Evolutionary conservation across 2,888 invertebrate species (phyloP).

Genomic region (Cheilosia pagana): DNA sequence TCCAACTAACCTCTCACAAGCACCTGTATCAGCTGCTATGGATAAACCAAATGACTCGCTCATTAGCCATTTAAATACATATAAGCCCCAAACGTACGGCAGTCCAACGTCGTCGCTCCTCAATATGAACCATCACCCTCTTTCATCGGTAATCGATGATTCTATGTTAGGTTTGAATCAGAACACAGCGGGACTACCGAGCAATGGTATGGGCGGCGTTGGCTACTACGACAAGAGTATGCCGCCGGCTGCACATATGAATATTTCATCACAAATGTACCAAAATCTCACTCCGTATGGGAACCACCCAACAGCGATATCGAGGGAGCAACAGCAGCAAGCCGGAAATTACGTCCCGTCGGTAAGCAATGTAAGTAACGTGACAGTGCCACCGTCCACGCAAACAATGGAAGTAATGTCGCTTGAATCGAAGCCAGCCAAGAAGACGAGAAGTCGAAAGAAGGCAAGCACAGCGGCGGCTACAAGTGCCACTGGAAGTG

Average conservation of each 20-base stretch:
- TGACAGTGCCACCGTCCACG: constrained; percentile 55
- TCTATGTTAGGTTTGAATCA: constrained; percentile 79
- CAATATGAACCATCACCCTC: constrained; percentile 79
- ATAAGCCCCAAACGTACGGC: constrained; percentile 80
- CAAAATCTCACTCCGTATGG: constrained; percentile 76
- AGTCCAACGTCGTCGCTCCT: constrained; percentile 79
- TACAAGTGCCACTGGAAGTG: constrained; percentile 60
- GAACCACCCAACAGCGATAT: constrained; percentile 61
- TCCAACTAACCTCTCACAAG: constrained; percentile 65
- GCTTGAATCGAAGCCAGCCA: constrained; percentile 61
- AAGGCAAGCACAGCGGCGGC: constrained; percentile 50
- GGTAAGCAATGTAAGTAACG: constrained; percentile 44
- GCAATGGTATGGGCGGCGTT: constrained; percentile 63
- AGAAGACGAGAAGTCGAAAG: constrained; percentile 64
- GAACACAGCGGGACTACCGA: constrained; percentile 63
- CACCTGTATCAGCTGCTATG: constrained; percentile 37
- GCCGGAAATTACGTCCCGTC: constrained; percentile 55
- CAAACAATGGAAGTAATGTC: constrained; percentile 76
- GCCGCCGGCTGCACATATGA: constrained; percentile 86
- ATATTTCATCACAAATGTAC: constrained; percentile 84
- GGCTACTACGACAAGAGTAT: constrained; percentile 86
- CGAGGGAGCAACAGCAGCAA: constrained; percentile 74
- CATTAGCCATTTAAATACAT: constrained; percentile 80
- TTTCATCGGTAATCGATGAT: constrained; percentile 78
- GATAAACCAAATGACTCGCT: constrained; percentile 68